Evolutionary conservation across 2,888 invertebrate genomes (phyloP), one percentile per base, ranked within the genome.

Genomic region (Melangyna quadrimaculata): DNA sequence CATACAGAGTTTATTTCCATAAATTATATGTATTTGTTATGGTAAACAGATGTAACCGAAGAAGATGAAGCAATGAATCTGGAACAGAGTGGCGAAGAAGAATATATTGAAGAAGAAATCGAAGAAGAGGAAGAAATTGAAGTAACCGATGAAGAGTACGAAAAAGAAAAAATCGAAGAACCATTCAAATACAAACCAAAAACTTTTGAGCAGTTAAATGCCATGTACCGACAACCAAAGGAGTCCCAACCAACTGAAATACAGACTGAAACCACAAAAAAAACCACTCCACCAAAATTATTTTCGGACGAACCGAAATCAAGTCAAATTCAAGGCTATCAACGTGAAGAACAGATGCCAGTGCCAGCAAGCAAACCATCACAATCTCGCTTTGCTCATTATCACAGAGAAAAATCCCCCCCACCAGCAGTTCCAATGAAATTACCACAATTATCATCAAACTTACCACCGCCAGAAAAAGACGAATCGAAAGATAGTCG

Each of bases 31-130:
- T 71, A 37, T 82, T 78, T 83, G 35, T 59, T 12, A 71, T 77
- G 73, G 48, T 83, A 87, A 87, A 86, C 90, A 90, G 91, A 91
- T 79, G 90, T 90, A 78, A 89, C 90, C 35, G 91, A 90, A 55
- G 91, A 90, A 53, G 91, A 91, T 81, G 90, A 29, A 57, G 9
- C 22, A 27, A 32, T 67, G 32, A 65, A 17, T 55, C 48, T 35
- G 71, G 90, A 90, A 87, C 89, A 89, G 57, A 91, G 89, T 59
- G 90, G 90, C 63, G 91, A 91, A 77, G 90, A 90, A 12, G 91
- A 90, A 83, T 89, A 90, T 67, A 87, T 88, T 59, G 90, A 90
- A 59, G 91, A 92, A 80, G 93, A 92, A 80, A 91, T 93, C 57
- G 92, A 91, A 43, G 91, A 92, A 57, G 84, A 79, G 12, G 89